These are phyloP conservation scores for Contarinia nasturtii DNA, from an alignment of 1,140 invertebrate genomes.

Conservation along the genomic window DNA sequence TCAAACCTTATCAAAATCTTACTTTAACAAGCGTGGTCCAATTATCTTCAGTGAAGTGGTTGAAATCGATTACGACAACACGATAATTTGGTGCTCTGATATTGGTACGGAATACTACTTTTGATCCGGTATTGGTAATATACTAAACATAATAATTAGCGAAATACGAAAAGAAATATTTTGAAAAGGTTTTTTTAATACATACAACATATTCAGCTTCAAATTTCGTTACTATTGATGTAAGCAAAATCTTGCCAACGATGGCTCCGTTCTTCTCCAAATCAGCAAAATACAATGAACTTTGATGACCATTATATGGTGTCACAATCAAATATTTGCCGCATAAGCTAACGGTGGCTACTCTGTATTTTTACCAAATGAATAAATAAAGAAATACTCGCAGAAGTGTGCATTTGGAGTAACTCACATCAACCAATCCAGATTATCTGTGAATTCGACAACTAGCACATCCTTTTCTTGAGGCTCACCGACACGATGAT, in stretches of 20 bases:
- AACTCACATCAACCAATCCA: constrained; percentile 60
- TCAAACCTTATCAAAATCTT: constrained; percentile 6
- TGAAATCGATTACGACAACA: constrained; percentile 76
- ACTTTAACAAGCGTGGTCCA: constrained; percentile 69
- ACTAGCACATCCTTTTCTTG: constrained; percentile 59
- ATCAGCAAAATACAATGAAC: constrained; percentile 68
- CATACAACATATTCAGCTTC: constrained; percentile 66
- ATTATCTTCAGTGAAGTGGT: constrained; percentile 50
- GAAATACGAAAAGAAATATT: constrained; percentile 1
- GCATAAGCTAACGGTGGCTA: constrained; percentile 67
- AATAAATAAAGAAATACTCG: constrained; percentile 12
- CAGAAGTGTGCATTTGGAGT: too few species aligned
- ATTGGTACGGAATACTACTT: constrained; percentile 82
- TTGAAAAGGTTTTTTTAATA: neutral
- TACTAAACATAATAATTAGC: constrained; percentile 38
- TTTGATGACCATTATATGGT: constrained; percentile 66
- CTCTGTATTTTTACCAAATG: too few species aligned
- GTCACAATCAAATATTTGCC: constrained; percentile 71
- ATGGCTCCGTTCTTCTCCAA: constrained; percentile 40
- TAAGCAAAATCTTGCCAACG: constrained; percentile 41
- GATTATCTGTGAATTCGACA: constrained; percentile 60
- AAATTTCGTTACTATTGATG: constrained; percentile 68
- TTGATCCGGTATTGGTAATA: constrained; percentile 69
- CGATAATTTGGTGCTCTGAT: constrained; percentile 83
- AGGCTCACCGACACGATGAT: constrained; percentile 55